These are phyloP conservation scores for Trissolcus brochymenae DNA, from an alignment of 2,888 invertebrate genomes.

Conservation along the genomic window DNA sequence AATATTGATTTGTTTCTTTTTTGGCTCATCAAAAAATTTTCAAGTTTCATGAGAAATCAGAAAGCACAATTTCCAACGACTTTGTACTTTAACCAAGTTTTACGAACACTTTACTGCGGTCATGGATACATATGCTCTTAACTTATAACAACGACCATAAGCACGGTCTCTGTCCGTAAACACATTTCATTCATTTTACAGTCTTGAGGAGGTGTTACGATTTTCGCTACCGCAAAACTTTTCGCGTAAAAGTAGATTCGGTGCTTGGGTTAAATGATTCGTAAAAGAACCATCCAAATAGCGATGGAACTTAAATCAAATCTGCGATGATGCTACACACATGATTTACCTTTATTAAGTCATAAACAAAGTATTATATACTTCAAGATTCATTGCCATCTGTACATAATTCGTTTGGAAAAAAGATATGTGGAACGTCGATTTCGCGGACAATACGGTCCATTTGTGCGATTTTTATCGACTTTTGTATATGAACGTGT, in stretches of 20 bases:
- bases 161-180: slow-evolving; percentile 44
- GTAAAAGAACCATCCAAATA: slow-evolving; percentile 14
- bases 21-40: too few species aligned
- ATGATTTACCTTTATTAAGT: slow-evolving; percentile 2
- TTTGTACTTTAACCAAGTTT: slow-evolving; percentile 7
- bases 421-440: too few species aligned
- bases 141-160: slow-evolving; percentile 38
- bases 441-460: too few species aligned
- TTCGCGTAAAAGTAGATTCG: slow-evolving; percentile 20
- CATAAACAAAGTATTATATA: too few species aligned
- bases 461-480: too few species aligned
- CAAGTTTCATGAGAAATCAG: slow-evolving; percentile 1
- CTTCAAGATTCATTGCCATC: too few species aligned
- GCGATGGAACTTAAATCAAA: not conserved
- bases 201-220: slow-evolving; percentile 62
- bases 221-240: slow-evolving; percentile 61
- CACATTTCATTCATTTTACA: slow-evolving; percentile 53
- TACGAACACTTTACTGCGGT: slow-evolving; percentile 22
- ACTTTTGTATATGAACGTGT: too few species aligned
- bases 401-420: too few species aligned
- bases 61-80: slow-evolving; percentile 20
- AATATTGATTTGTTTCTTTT: too few species aligned
- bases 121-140: slow-evolving; percentile 38
- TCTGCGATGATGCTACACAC: not conserved
- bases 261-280: slow-evolving; percentile 26